Percentiles rank a stretch among this genome's conserved stretches.
Evolutionary conservation across 2,888 invertebrate genomes (phyloP).

Genomic region (Brassicogethes aeneus): DNA sequence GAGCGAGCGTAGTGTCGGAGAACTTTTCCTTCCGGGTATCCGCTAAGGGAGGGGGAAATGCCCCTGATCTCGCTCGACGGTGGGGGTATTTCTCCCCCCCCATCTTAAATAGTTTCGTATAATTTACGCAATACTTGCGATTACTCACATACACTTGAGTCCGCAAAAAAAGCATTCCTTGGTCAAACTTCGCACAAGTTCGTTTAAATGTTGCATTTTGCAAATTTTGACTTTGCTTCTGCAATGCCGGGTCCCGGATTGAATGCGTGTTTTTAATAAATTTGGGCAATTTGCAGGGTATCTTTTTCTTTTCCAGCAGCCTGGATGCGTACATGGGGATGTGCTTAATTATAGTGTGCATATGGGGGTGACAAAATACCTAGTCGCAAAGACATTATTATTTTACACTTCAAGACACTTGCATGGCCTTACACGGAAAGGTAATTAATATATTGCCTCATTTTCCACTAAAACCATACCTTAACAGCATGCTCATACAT

Average conservation of each 20-base stretch:
- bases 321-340: neutral
- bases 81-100: conserved; percentile 9
- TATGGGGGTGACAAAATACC: conserved; percentile 1
- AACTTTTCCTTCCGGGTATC: neutral
- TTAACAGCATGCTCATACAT: neutral
- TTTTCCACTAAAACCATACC: neutral
- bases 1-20: conserved; percentile 16
- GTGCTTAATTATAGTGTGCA: neutral
- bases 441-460: neutral
- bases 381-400: neutral
- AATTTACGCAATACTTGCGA: conserved; percentile 13
- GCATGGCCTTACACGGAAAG: neutral
- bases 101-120: conserved; percentile 17
- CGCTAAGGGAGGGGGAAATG: neutral
- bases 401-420: neutral
- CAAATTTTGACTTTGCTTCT: neutral
- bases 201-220: neutral
- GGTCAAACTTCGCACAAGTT: neutral
- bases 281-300: neutral
- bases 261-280: neutral
- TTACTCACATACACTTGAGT: neutral
- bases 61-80: neutral
- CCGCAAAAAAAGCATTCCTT: neutral
- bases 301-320: neutral
- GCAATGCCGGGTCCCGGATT: too few relatives aligned